Conservation (phyloP, 2,797 vertebrate genomes). For the Phyllotis vaccarum region DNA sequence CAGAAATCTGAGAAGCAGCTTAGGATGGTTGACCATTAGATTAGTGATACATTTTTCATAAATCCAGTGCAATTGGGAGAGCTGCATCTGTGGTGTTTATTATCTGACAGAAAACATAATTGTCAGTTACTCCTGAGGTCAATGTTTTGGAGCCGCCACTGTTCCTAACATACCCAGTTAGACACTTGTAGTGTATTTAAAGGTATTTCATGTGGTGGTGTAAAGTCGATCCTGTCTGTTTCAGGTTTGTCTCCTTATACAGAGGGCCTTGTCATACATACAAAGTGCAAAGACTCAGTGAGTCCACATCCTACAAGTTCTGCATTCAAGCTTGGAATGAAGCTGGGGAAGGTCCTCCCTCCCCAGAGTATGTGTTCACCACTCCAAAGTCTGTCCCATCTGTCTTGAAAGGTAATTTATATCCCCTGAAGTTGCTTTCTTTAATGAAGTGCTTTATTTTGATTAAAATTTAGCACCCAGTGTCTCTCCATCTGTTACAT, state of each 20-base stretch:
- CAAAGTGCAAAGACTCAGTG: slow-evolving; percentile 99
- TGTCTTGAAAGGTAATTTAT: slow-evolving; percentile 94
- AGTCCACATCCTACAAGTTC: slow-evolving; percentile 98
- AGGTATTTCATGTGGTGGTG: slow-evolving; percentile 19
- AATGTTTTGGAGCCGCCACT: slow-evolving; percentile 33
- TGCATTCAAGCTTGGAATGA: slow-evolving; percentile 99
- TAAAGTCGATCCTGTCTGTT: slow-evolving; percentile 76
- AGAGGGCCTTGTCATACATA: slow-evolving; percentile 99
- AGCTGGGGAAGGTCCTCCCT: slow-evolving; percentile 98
- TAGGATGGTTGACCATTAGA: not conserved
- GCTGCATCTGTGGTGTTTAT: slow-evolving; percentile 37
- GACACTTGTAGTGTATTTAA: slow-evolving; percentile 40
- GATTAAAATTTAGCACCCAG: slow-evolving; percentile 27
- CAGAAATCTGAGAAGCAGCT: slow-evolving; percentile 13
- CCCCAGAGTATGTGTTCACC: slow-evolving; percentile 96
- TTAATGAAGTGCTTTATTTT: slow-evolving; percentile 42
- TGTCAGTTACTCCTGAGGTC: not conserved
- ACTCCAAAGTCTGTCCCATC: slow-evolving; percentile 96
- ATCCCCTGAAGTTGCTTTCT: slow-evolving; percentile 43
- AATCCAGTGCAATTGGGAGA: slow-evolving; percentile 21
- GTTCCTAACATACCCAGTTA: not conserved
- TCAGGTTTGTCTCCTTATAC: slow-evolving; percentile 96
- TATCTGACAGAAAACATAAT: not conserved
- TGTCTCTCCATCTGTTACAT: slow-evolving; percentile 23
- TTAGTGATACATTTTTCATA: slow-evolving; percentile 45